phyloP scores from a whole-genome alignment of 1,140 invertebrate species.

The Homarus americanus region DNA sequence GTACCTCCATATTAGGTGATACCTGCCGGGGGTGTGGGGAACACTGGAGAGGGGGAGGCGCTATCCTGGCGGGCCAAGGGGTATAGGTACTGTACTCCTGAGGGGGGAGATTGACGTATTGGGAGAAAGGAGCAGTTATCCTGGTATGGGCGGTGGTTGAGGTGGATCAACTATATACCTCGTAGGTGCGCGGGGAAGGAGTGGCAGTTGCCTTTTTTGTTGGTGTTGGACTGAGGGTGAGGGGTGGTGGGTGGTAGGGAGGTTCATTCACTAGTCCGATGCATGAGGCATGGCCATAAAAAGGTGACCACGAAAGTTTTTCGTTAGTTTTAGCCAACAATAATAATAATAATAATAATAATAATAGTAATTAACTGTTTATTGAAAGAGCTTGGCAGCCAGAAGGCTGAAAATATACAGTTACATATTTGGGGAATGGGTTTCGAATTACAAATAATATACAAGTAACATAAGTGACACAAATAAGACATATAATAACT shows the following conservation, averaged over 20 bases:
- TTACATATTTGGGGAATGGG: too few species aligned
- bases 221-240: background rate
- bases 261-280: background rate
- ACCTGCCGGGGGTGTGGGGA: background rate
- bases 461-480: too few species aligned
- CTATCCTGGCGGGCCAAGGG: background rate
- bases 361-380: too few species aligned
- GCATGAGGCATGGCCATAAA: background rate
- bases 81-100: too few species aligned
- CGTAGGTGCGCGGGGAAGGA: background rate
- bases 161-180: background rate
- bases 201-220: background rate
- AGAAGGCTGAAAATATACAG: too few species aligned
- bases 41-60: background rate
- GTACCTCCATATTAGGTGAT: background rate
- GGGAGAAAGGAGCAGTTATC: background rate
- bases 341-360: too few species aligned
- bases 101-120: background rate
- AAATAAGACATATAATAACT: too few species aligned
- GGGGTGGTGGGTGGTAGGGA: background rate
- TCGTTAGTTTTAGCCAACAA: too few species aligned
- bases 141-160: background rate
- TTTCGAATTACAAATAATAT: too few species aligned
- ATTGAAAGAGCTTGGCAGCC: too few species aligned
- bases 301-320: too few species aligned